phyloP scores from a whole-genome alignment of 2,113 vertebrate genomes.

The Cebidichthys violaceus region DNA sequence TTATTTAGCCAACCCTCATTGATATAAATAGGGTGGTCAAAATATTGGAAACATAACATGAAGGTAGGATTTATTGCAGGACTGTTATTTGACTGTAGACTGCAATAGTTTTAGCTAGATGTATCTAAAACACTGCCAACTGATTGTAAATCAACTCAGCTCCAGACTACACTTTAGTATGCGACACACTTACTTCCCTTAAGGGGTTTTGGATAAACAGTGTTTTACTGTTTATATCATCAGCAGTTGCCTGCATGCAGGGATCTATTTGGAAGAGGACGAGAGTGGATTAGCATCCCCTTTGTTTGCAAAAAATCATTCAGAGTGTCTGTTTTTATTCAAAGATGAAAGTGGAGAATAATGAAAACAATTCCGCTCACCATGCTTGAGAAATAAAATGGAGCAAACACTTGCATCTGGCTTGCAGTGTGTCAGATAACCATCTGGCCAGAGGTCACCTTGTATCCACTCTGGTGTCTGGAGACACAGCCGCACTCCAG shows the following conservation, averaged over 20 bases:
- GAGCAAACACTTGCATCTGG: conserved; percentile 2
- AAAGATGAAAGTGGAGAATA: neutral
- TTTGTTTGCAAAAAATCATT: neutral
- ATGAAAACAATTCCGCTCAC: neutral
- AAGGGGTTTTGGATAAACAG: neutral
- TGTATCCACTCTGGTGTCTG: conserved; percentile 26
- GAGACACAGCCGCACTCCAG: conserved; percentile 21
- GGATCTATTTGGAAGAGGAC: neutral
- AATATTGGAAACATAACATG: neutral
- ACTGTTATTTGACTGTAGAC: neutral
- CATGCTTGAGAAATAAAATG: neutral
- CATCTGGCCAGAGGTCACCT: conserved; percentile 57
- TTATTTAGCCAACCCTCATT: neutral
- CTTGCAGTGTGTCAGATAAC: conserved; percentile 41
- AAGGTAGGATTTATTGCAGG: neutral
- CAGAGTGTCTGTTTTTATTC: neutral
- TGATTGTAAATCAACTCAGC: neutral
- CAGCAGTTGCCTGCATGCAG: conserved; percentile 5
- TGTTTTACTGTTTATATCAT: conserved; percentile 21
- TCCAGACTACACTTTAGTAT: neutral
- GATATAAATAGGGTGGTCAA: neutral
- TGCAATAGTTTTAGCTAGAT: neutral
- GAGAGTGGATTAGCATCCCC: neutral
- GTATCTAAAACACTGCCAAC: neutral
- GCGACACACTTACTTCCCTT: neutral